These are phyloP conservation scores for Hyperoplus immaculatus DNA, from an alignment of 2,797 vertebrate genomes.

Conservation along the genomic window DNA sequence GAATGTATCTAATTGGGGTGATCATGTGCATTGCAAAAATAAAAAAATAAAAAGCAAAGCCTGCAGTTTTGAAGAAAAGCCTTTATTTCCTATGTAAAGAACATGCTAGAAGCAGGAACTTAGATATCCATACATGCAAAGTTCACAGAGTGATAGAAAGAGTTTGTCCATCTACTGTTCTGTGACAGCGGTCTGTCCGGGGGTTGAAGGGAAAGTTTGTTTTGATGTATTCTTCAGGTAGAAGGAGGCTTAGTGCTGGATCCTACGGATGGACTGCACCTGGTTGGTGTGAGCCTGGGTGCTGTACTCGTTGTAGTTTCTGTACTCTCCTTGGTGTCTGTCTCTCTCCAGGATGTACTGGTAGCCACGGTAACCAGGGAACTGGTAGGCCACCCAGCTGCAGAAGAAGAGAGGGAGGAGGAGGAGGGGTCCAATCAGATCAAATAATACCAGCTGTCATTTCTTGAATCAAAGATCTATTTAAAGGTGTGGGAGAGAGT, in stretches of 20 bases:
- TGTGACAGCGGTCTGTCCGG: slow-evolving; percentile 68
- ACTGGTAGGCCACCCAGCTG: slow-evolving; percentile 98
- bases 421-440: background rate
- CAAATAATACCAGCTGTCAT: background rate
- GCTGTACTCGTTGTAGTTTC: slow-evolving; percentile 94
- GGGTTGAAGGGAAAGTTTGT: slow-evolving; percentile 43
- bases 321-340: slow-evolving; percentile 95
- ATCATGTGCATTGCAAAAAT: slow-evolving; percentile 21
- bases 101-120: slow-evolving; percentile 75
- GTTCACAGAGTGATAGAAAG: slow-evolving; percentile 76
- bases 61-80: slow-evolving; percentile 83
- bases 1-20: slow-evolving; percentile 6
- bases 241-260: slow-evolving; percentile 90
- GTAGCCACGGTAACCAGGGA: slow-evolving; percentile 97
- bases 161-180: slow-evolving; percentile 70
- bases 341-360: slow-evolving; percentile 97
- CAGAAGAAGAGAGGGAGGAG: slow-evolving; percentile 17
- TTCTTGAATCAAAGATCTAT: background rate
- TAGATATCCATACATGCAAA: slow-evolving; percentile 75
- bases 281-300: slow-evolving; percentile 97
- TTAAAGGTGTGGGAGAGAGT: background rate
- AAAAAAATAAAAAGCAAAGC: slow-evolving; percentile 68
- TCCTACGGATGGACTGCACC: slow-evolving; percentile 97
- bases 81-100: slow-evolving; percentile 87
- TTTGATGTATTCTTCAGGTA: slow-evolving; percentile 57